These are phyloP conservation scores for Celastrina argiolus DNA, from an alignment of 2,888 invertebrate genomes.

Conservation along the genomic window DNA sequence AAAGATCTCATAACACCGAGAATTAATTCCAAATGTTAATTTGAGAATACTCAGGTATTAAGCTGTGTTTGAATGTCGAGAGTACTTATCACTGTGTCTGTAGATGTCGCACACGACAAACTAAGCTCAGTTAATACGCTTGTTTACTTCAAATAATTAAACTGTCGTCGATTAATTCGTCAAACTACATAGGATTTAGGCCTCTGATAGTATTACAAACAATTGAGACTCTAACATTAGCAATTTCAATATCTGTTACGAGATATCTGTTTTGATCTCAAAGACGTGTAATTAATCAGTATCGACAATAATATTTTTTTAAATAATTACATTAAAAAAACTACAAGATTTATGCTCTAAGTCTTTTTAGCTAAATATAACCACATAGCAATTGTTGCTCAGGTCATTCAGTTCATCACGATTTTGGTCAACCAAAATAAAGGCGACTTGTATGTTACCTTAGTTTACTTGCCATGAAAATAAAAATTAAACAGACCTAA, in stretches of 20 bases:
- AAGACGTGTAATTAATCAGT: neutral
- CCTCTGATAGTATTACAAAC: neutral
- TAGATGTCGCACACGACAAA: neutral
- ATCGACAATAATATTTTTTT: too few relatives aligned
- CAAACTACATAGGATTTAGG: neutral
- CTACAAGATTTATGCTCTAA: too few relatives aligned
- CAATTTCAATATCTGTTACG: too few relatives aligned
- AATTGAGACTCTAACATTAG: neutral
- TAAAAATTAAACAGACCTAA: too few relatives aligned
- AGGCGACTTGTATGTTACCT: too few relatives aligned
- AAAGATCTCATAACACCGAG: neutral
- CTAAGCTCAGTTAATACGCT: constrained; percentile 1
- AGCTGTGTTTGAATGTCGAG: neutral
- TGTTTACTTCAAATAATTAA: constrained; percentile 9
- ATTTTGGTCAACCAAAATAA: too few relatives aligned
- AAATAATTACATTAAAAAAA: too few relatives aligned
- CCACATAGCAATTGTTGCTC: too few relatives aligned
- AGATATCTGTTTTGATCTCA: neutral
- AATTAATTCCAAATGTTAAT: constrained; percentile 5
- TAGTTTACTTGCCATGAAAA: too few relatives aligned
- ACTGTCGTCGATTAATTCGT: neutral
- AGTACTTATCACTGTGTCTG: neutral
- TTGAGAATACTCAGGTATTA: constrained; percentile 1
- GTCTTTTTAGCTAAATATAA: too few relatives aligned
- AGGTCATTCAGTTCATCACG: too few relatives aligned